Base-by-base conservation (phyloP, 2,797 vertebrate species). In the Loriculus beryllinus region DNA sequence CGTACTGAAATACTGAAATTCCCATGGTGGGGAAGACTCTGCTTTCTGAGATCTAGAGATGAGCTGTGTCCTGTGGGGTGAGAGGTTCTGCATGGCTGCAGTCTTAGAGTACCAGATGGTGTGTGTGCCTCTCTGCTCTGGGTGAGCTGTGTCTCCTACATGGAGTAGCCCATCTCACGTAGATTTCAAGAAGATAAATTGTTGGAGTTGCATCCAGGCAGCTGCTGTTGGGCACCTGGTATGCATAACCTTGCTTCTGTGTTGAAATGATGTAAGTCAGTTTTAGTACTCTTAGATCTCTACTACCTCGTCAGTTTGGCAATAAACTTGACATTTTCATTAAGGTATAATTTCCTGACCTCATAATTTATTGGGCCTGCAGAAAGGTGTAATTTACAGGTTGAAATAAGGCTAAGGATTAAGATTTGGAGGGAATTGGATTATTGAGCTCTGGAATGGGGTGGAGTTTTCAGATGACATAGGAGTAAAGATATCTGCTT, bases 21-120 rank as follows among this genome's bases (percentile, higher is more conserved):
- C 19, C 60, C 0, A 0, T 1, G 31, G 5, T 6, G 22, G 52
- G 37, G 40, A 35, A 42, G 29, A 25, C 25, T 37, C 56, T 13
- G 3, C 48, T 52, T 63, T n/a, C 37, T 48, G 63, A n/a, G 15
- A 1, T 17, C 18, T 28, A 47, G 77, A 4, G 42, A 8, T 8
- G 39, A 56, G 15, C 72, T 9, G 52, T 25, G 31, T 42, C 60
- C n/a, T 11, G 10, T 7, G 33, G 18, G 54, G 31, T 29, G 26
- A 3, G 49, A 33, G 51, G 25, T 7, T 63, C 69, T 62, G 56
- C 26, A 0, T 45, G 11, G 21, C 21, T 45, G 21, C 21, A 45
- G 45, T 45, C 12, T 13, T 22, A 16, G 56, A 21, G 10, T 63
- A 5, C 31, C 26, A 19, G 54, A 3, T 2, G 12, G 9, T 1